A percentile compares a stretch with the other conserved stretches of the same genome.
phyloP scores from a whole-genome alignment of 2,113 vertebrate genomes.

The Onychostruthus taczanowskii region DNA sequence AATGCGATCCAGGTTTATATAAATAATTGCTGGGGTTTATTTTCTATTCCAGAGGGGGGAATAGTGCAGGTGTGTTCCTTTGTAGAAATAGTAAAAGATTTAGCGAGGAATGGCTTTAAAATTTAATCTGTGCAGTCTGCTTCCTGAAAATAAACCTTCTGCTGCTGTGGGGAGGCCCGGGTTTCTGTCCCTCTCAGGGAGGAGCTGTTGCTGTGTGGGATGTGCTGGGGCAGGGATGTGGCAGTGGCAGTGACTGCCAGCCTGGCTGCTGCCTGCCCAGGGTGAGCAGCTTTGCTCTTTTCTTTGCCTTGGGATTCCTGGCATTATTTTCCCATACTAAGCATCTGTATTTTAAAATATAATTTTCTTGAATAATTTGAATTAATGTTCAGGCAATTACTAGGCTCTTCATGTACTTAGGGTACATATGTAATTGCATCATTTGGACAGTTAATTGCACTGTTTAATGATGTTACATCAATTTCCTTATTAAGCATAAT shows the following conservation, averaged over 20 bases:
- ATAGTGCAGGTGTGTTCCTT: not conserved
- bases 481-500: constrained; percentile 3
- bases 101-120: not conserved
- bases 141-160: not conserved
- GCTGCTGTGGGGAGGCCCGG: not conserved
- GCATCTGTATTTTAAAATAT: not conserved
- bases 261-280: not conserved
- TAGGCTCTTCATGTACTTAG: not conserved
- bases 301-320: not conserved
- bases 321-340: not conserved
- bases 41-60: not conserved
- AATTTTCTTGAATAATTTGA: not conserved
- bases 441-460: constrained; percentile 28
- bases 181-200: not conserved
- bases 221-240: fast-evolving
- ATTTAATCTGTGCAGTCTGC: not conserved
- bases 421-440: not conserved
- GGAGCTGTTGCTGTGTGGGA: not conserved
- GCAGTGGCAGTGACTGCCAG: fast-evolving
- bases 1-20: not conserved
- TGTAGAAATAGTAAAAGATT: not conserved
- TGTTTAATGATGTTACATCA: not conserved
- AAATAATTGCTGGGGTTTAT: not conserved
- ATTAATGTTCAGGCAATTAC: not conserved
- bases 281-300: not conserved